These are phyloP conservation scores for Parnassius smintheus DNA, from an alignment of 2,888 invertebrate genomes.

Conservation along the genomic window DNA sequence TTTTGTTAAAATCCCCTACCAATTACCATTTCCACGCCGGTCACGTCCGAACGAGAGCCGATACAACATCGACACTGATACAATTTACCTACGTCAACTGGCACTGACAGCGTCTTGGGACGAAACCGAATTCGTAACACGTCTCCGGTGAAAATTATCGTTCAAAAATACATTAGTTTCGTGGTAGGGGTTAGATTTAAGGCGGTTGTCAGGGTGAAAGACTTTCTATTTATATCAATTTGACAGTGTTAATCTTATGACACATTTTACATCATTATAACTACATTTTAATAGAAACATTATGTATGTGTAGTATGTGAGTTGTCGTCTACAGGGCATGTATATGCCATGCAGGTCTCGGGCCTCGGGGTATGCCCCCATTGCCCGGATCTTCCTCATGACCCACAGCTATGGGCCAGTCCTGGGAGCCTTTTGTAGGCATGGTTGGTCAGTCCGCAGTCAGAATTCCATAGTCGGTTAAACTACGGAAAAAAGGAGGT, in stretches of 20 bases:
- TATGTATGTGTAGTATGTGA: no score
- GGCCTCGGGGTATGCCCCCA: no score
- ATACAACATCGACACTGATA: conserved; percentile 41
- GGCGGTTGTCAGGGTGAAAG: conserved; percentile 2
- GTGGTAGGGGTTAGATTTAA: conserved; percentile 25
- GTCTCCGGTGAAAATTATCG: conserved; percentile 37
- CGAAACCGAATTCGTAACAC: conserved; percentile 35
- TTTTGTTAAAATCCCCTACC: conserved; percentile 33
- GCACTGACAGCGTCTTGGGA: conserved; percentile 40
- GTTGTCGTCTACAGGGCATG: no score
- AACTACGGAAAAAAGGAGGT: no score
- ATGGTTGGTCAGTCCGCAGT: no score
- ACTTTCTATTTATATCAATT: conserved; percentile 14
- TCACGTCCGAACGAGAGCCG: conserved; percentile 33
- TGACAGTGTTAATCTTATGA: not conserved
- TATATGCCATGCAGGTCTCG: no score
- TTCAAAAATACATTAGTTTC: conserved; percentile 34
- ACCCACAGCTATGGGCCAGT: no score
- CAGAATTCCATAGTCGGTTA: no score
- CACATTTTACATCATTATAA: no score
- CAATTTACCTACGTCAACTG: conserved; percentile 59
- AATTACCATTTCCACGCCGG: conserved; percentile 33
- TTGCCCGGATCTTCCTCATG: no score
- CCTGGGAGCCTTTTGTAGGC: no score
- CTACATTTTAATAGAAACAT: no score